phyloP scores from a whole-genome alignment of 2,888 invertebrate species.

The Sarcophaga carnaria region DNA sequence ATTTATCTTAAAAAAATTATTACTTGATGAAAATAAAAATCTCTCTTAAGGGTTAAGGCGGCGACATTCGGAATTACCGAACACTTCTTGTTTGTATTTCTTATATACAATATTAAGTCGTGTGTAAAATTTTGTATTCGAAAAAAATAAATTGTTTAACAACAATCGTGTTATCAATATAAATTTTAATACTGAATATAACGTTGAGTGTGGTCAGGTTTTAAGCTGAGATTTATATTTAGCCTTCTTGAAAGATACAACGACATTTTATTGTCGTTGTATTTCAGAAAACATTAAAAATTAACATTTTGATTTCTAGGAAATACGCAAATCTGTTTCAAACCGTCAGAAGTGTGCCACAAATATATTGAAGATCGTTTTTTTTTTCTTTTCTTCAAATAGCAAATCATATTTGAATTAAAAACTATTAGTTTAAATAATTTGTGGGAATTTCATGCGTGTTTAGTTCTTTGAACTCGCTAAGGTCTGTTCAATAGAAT shows the following conservation, averaged over 20 bases:
- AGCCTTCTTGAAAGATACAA: constrained; percentile 42
- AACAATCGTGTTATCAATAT: constrained; percentile 6
- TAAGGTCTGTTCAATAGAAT: constrained; percentile 47
- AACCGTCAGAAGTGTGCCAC: constrained; percentile 50
- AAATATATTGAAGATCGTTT: neutral
- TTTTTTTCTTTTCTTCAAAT: neutral
- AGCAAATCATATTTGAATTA: constrained; percentile 12
- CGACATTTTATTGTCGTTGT: neutral
- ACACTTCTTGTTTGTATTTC: constrained; percentile 35
- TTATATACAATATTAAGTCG: neutral
- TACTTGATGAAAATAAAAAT: neutral
- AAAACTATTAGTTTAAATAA: constrained; percentile 25
- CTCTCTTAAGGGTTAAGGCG: constrained; percentile 47
- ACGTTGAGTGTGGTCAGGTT: constrained; percentile 53
- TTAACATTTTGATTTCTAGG: neutral
- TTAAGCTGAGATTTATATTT: neutral
- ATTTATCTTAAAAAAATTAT: neutral
- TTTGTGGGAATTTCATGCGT: constrained; percentile 52
- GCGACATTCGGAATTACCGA: constrained; percentile 62
- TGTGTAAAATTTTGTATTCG: constrained; percentile 4
- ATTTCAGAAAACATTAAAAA: constrained; percentile 33
- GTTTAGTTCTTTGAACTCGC: constrained; percentile 56
- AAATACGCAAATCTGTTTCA: constrained; percentile 9
- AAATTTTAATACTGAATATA: neutral
- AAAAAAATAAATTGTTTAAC: constrained; percentile 17